Base-by-base conservation (phyloP, 2,888 invertebrate genomes). In the Stenichneumon culpator region DNA sequence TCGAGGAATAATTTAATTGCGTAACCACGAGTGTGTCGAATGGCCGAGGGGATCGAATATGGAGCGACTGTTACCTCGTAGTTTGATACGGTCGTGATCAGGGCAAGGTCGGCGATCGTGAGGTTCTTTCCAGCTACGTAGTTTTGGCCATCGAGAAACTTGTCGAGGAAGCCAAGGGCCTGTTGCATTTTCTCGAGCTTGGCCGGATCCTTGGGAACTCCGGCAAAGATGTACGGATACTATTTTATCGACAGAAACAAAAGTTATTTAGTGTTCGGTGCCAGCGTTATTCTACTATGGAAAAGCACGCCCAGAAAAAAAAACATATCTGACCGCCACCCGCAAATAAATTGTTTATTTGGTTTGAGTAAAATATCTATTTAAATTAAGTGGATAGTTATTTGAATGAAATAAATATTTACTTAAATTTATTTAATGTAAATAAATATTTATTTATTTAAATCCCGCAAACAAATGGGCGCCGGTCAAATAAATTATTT, bases 31-130 rank as follows among this genome's bases (percentile, higher is more conserved):
- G 68, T 60, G 54, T 44, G 32, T n/a, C n/a, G n/a, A n/a, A 39
- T 3, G 54, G 16, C 63, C 52, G 63, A 50, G 22, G 32, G 54
- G 25, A 44, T 19, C 16, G n/a, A 52, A 25, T 65, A 25, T 2
- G 28, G 28, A 4, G 16, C 44, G 14, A 22, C 57, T 36, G 22
- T 89, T 72, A 96, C 96, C 90, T 97, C 97, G 86, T 95, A 95
- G 84, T 96, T 97, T 69, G 97, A 96, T 11, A 97, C 95, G 7
- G 96, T 95, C 9, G 97, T 95, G 47, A 96, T 94, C 67, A 98
- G 92, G 50, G 96, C 94, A 60, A 97, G 95, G 93, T 98, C 98
- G 7, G 98, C 98, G 22, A 98, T 93, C 22, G 98, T 98, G 77
- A 97, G 94, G 82, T 95, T 95, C 82, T 96, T 95, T 2, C 97